phyloP scores from a whole-genome alignment of 2,113 vertebrate genomes.

The Peucedramus taeniatus region DNA sequence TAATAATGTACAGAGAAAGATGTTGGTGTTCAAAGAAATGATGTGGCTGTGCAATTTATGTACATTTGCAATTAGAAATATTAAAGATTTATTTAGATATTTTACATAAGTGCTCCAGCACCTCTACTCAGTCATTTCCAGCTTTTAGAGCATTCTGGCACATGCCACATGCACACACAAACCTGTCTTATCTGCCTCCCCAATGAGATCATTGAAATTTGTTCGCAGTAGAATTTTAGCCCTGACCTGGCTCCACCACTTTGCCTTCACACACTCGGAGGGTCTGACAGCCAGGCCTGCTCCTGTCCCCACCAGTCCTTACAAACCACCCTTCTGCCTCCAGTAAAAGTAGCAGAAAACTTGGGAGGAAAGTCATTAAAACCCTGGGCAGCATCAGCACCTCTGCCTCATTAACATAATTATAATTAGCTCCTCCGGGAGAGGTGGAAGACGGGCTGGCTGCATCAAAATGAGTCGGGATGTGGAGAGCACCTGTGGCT shows the following conservation, averaged over 20 bases:
- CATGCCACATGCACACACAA: fast-evolving
- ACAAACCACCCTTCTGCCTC: not conserved
- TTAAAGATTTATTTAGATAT: conserved; percentile 99
- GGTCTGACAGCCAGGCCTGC: not conserved
- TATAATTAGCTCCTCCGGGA: conserved; percentile 38
- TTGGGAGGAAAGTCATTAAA: conserved; percentile 2
- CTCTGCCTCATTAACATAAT: conserved; percentile 47
- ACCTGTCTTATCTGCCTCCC: too few relatives aligned
- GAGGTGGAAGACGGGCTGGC: not conserved
- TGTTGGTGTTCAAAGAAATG: conserved; percentile 86
- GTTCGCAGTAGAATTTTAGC: not conserved
- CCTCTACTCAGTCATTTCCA: not conserved
- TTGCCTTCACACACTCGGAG: not conserved
- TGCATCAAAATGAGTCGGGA: not conserved
- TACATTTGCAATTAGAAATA: conserved; percentile 99
- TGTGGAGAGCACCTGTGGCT: not conserved
- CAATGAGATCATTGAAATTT: not conserved
- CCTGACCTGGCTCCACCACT: not conserved
- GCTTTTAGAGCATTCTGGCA: not conserved
- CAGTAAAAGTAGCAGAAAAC: not conserved
- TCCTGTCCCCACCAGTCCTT: not conserved
- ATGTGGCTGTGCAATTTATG: conserved; percentile 98
- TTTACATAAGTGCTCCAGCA: conserved; percentile 74
- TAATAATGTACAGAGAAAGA: conserved; percentile 98
- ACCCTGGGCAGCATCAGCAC: conserved; percentile 28